Evolutionary conservation across 2,113 vertebrate species (phyloP), one percentile per base, ranked within the genome.

Genomic region (Arenaria interpres): DNA sequence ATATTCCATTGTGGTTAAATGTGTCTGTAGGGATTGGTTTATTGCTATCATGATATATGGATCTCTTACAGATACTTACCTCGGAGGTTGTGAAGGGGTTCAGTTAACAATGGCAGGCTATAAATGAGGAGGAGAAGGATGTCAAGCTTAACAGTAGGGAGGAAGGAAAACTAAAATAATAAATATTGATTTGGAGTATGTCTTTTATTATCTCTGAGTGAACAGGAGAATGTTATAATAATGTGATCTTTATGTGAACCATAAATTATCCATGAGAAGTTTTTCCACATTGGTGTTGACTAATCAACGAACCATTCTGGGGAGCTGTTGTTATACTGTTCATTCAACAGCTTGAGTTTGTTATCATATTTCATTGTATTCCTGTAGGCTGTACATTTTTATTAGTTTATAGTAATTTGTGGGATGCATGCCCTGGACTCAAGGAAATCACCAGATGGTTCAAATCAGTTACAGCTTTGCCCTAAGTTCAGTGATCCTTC

Each of bases 181-280:
- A 96, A 95, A 96, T 96, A 96, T 93, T 95, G 95, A 95, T 97
- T 96, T 97, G 85, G 85, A 96, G 28, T 88, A 91, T 27, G 59
- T 82, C 57, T 92, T 82, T 89, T 94, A 91, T 91, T 96, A 96
- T 83, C 86, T 89, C 74, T 76, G 84, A 89, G 62, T 43, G 89
- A 95, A 95, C 74, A 93, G 77, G 91, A 97, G 89, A 96, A 94
- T 46, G 79, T 77, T 88, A 39, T 76, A 95, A 93, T 91, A 83
- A 92, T 77, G 67, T 79, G 88, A 88, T 88, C 74, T 95, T 93
- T 93, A 96, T 83, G 75, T 85, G 93, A 85, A 59, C 59, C 30
- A 62, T 97, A 94, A 94, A 96, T 95, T 94, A 86, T 63, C 82
- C 85, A 74, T 4, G 8, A 90, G 85, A 77, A 59, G 15, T 28